Evolutionary conservation across 2,888 invertebrate species (phyloP), one percentile per base, ranked within the genome.

Genomic region (Syritta pipiens): DNA sequence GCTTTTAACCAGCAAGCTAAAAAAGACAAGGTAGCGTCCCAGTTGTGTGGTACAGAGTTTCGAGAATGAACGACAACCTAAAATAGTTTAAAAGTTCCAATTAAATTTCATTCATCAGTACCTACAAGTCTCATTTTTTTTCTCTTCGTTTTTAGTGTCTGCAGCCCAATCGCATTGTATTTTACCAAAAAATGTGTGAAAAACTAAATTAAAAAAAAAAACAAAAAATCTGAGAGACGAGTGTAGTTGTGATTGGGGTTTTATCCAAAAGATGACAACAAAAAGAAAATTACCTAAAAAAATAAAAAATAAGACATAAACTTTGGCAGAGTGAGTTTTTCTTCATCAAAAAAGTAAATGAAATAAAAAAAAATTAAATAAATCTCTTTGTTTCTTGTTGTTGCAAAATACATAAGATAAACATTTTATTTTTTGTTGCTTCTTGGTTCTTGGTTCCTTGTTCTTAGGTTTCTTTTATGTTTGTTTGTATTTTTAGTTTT

Each of bases 371-470:
- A 55, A 68, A 14, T 42, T 48, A 26, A 37, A 32, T 57, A 67
- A 53, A 55, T 37, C 9, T 49, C 37, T 42, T 5, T 14, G 26
- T 44, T 62, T 55, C 62, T 62, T 57, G 14, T 65, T 77, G 53
- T 77, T 77, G 55, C 79, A 74, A 74, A 74, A 79, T 79, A 79
- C 67, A 74, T 74, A 68, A 79, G 74, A 57, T 79, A 57, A 79
- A 79, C 67, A 68, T 79, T 79, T 79, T 72, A 79, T 79, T 79
- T 79, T 79, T 79, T 74, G 67, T 79, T 79, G 79, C 74, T 79
- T 63, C 48, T 67, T 37, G 53, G 49, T 49, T 72, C 6, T 37
- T 44, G 12, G 14, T n/a, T 79, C 59, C 48, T 67, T 37, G 53
- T 40, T 49, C 63, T 6, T 37, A 35, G 12, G 14, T n/a, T n/a